Evolutionary conservation across 2,888 invertebrate species (phyloP).

Genomic region (Cephus rjabovi): DNA sequence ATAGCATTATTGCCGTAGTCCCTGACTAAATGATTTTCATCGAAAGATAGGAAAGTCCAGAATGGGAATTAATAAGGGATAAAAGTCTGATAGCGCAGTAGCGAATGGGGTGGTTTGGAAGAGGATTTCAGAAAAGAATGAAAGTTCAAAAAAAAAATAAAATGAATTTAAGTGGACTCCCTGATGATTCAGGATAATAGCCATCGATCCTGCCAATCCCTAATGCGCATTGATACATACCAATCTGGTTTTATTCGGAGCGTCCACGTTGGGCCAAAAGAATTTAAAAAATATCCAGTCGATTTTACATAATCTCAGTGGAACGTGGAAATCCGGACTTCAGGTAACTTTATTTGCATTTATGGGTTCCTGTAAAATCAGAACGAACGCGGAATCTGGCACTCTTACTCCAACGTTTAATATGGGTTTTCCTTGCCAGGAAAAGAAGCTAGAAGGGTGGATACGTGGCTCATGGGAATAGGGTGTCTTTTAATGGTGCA

Average conservation of each 20-base stretch:
- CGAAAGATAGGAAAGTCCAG: background rate
- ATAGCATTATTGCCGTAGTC: background rate
- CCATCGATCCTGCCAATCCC: background rate
- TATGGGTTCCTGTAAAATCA: background rate
- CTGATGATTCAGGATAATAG: background rate
- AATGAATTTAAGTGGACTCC: background rate
- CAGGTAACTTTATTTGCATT: background rate
- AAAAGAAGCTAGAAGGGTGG: background rate
- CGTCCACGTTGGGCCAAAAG: background rate
- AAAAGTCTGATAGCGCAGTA: background rate
- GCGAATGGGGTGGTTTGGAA: background rate
- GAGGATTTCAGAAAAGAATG: background rate
- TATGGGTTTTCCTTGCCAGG: background rate
- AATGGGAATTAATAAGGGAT: background rate
- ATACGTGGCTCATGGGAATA: slow-evolving; percentile 1
- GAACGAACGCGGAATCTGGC: background rate
- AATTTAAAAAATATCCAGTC: background rate
- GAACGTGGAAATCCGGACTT: background rate
- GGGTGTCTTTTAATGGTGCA: slow-evolving; percentile 29
- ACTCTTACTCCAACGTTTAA: background rate
- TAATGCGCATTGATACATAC: background rate
- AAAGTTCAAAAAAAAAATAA: background rate
- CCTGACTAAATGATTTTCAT: background rate
- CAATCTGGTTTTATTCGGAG: background rate
- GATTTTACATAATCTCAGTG: background rate